Evolutionary conservation across 2,888 invertebrate genomes (phyloP).

Genomic region (Plusia festucae): DNA sequence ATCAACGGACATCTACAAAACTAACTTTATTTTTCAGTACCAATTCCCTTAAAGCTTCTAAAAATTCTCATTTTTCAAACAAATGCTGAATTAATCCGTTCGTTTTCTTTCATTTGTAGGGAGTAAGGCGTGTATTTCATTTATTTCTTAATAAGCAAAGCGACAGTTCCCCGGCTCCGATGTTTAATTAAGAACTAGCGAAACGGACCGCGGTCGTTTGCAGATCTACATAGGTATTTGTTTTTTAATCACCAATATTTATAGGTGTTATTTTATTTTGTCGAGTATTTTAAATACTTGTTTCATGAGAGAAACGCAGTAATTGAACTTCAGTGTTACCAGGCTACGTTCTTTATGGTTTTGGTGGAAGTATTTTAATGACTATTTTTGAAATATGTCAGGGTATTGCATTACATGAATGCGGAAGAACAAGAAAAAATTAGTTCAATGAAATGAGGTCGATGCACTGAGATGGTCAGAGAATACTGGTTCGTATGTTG

Average conservation of each 20-base stretch:
- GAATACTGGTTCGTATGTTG: conserved; percentile 55
- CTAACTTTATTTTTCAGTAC: conserved; percentile 40
- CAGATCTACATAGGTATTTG: conserved; percentile 71
- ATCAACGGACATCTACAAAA: conserved; percentile 60
- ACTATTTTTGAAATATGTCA: conserved; percentile 18
- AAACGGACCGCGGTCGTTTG: conserved; percentile 56
- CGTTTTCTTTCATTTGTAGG: conserved; percentile 66
- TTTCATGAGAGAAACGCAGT: conserved; percentile 64
- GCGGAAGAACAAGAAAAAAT: conserved; percentile 42
- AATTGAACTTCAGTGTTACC: conserved; percentile 1
- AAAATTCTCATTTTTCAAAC: conserved; percentile 67
- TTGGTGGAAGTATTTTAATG: conserved; percentile 10
- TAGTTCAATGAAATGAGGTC: conserved; percentile 55
- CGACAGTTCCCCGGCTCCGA: conserved; percentile 68
- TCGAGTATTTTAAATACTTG: conserved; percentile 67
- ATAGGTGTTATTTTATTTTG: conserved; percentile 71
- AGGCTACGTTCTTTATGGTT: conserved; percentile 1
- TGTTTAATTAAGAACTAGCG: conserved; percentile 83
- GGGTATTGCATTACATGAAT: conserved; percentile 20
- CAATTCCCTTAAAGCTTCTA: conserved; percentile 63
- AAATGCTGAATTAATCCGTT: conserved; percentile 66
- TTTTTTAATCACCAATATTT: conserved; percentile 80
- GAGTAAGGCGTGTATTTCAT: conserved; percentile 76
- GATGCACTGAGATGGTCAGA: conserved; percentile 47
- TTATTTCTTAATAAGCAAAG: conserved; percentile 83